Conservation (phyloP, 2,113 vertebrate species). For the Zapus hudsonius region DNA sequence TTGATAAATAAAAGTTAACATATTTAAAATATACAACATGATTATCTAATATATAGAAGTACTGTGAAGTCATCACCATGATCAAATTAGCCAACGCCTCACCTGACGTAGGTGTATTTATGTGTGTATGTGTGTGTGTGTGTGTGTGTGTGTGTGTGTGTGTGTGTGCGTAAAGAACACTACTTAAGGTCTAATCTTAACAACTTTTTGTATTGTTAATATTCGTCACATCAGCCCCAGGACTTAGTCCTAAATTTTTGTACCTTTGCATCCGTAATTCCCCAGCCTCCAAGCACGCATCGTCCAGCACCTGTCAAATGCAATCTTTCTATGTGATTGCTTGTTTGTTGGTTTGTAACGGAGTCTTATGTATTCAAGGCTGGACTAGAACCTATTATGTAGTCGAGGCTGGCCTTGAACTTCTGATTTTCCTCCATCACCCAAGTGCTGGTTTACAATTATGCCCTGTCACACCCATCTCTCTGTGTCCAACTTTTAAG, state of each 20-base stretch:
- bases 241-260: background rate
- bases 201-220: too few relatives aligned
- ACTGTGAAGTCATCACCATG: background rate
- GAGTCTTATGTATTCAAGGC: background rate
- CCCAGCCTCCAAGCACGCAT: background rate
- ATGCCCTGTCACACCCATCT: background rate
- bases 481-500: background rate
- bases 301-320: accelerated
- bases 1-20: background rate
- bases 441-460: background rate
- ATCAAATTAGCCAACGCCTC: background rate
- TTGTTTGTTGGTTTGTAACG: too few relatives aligned
- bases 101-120: background rate
- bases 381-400: background rate
- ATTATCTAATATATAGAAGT: background rate
- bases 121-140: background rate
- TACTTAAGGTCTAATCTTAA: background rate
- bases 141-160: background rate
- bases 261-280: background rate
- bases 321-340: too few relatives aligned
- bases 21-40: background rate
- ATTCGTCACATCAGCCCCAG: background rate
- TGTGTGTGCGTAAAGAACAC: background rate
- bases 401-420: background rate
- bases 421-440: background rate